These are phyloP conservation scores for Eristalinus sepulchralis DNA, from an alignment of 2,888 invertebrate genomes.

Conservation along the genomic window DNA sequence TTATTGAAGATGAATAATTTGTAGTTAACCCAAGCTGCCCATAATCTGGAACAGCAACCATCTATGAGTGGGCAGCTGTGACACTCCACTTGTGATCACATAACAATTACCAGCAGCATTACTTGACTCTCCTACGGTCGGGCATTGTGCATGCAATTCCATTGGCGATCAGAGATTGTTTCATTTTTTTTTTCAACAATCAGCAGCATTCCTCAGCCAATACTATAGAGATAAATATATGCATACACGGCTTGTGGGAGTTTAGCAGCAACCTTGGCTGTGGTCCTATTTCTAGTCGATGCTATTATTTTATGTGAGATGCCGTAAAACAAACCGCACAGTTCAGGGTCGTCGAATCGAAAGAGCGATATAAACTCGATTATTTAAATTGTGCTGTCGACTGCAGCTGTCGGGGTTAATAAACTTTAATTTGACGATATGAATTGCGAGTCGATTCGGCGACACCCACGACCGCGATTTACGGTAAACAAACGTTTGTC, in stretches of 20 bases:
- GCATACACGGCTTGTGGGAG: background rate
- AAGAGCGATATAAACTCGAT: background rate
- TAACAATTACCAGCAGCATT: conserved; percentile 7
- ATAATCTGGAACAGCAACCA: background rate
- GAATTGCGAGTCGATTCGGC: background rate
- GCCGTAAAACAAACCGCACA: background rate
- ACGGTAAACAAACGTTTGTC: background rate
- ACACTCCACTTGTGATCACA: conserved; percentile 9
- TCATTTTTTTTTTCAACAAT: background rate
- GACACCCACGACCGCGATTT: background rate
- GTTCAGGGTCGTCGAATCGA: background rate
- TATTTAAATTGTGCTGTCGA: background rate
- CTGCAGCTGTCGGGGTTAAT: background rate
- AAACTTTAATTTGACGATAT: background rate
- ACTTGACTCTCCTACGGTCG: background rate
- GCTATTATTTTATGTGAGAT: background rate
- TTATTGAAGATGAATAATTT: conserved; percentile 2
- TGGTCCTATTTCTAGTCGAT: background rate
- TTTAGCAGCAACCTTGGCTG: background rate
- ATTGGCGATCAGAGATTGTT: background rate
- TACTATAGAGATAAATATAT: conserved; percentile 9
- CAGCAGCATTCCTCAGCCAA: conserved; percentile 28
- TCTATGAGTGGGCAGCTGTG: conserved; percentile 4
- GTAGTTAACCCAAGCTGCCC: background rate
- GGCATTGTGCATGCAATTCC: conserved; percentile 16